Conservation (phyloP, 35 echinoderm and acorn worm species). For the Strongylocentrotus purpuratus region DNA sequence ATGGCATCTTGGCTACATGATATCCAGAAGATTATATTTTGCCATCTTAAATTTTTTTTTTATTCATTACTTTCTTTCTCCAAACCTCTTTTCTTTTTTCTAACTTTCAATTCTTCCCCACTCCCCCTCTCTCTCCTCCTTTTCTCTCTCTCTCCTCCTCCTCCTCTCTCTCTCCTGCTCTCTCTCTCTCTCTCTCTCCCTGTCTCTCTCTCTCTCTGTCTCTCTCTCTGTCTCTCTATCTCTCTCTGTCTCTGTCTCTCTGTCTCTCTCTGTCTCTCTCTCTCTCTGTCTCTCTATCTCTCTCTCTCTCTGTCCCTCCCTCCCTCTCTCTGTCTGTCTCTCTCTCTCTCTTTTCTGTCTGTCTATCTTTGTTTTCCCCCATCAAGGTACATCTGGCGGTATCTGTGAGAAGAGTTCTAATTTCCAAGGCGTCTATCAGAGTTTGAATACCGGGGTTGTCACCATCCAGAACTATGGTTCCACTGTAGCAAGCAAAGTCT, state of each 20-base stretch:
- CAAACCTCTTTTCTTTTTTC: not conserved
- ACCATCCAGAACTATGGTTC: slow-evolving; percentile 95
- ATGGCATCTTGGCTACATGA: not conserved
- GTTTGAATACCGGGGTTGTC: slow-evolving; percentile 93
- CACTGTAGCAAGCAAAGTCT: slow-evolving; percentile 82
- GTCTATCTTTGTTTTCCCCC: not conserved
- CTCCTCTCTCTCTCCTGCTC: not conserved
- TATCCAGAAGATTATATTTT: not conserved
- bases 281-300: not conserved
- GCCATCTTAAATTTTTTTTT: not conserved
- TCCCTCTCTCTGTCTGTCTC: not conserved
- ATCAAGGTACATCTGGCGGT: slow-evolving; percentile 88
- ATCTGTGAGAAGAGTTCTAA: slow-evolving; percentile 82
- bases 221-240: not conserved
- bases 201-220: not conserved
- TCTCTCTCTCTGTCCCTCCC: not conserved
- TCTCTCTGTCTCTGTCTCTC: not conserved
- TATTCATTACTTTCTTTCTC: not conserved
- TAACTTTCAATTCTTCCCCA: not conserved
- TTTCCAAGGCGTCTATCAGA: slow-evolving; percentile 66
- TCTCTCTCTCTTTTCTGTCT: not conserved
- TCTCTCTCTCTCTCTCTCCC: not conserved
- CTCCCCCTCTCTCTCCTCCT: not conserved
- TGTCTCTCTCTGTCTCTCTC: not conserved
- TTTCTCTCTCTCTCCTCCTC: not conserved